Evolutionary conservation across 2,888 invertebrate species (phyloP), one percentile per base, ranked within the genome.

Genomic region (Caprella mutica): DNA sequence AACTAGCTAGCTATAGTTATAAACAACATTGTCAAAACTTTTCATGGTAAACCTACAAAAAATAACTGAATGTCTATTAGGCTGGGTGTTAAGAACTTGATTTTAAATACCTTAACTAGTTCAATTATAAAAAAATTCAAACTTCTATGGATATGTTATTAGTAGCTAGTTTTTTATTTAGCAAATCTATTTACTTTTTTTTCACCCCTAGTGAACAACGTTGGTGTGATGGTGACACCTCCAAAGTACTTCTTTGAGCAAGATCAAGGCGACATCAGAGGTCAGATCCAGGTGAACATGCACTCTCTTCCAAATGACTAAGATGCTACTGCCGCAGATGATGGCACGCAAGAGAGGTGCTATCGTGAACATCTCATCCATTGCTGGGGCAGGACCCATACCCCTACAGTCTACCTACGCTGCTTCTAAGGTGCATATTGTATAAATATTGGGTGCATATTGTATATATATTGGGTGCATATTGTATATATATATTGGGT

Each of bases 141-240:
- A 35, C 2, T 35, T 14, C 35, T 1, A n/a, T 35, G 35, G n/a
- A 35, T 14, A 35, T 2, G 2, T 35, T 35, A 35, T 35, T 35
- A 14, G 35, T 12, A 14, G 12, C 35, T n/a, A 35, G n/a, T n/a
- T 35, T 14, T 9, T 1, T 23, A 40, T 19, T n/a, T n/a, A n/a
- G n/a, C n/a, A n/a, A n/a, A n/a, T n/a, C n/a, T n/a, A n/a, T n/a
- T n/a, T n/a, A n/a, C n/a, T n/a, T n/a, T n/a, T n/a, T n/a, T n/a
- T n/a, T n/a, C n/a, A n/a, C n/a, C n/a, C n/a, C n/a, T n/a, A n/a
- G 75, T 75, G 39, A 77, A 77, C 66, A 77, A 77, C 69, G 77
- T 77, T 23, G 77, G 77, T 27, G 73, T 76, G n/a, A 75, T 73
- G 70, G 74, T 74, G 57, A 71, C 72, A 24, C 72, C 72, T 59